Evolutionary conservation across 2,888 invertebrate genomes (phyloP).

Genomic region (Lycaena phlaeas): DNA sequence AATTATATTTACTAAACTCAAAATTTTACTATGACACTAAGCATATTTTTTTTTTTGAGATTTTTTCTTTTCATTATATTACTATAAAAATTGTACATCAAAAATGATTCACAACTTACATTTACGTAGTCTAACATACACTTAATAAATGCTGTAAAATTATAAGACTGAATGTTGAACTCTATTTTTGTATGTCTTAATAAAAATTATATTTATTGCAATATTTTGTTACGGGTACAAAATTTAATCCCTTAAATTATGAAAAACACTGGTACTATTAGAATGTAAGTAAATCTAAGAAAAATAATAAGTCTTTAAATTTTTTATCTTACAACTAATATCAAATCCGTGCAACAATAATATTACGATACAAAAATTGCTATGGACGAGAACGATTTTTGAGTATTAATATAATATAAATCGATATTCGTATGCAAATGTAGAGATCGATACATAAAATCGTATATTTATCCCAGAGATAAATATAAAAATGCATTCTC

Average conservation of each 20-base stretch:
- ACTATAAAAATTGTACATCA: constrained; percentile 14
- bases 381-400: constrained; percentile 16
- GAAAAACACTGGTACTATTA: constrained; percentile 21
- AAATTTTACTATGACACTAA: no score
- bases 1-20: constrained; percentile 8
- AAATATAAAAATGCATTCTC: constrained; percentile 24
- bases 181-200: not conserved
- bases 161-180: no score
- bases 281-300: constrained; percentile 28
- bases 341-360: constrained; percentile 58
- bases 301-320: constrained; percentile 65
- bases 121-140: constrained; percentile 6
- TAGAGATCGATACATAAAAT: constrained; percentile 6
- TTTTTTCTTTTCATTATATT: constrained; percentile 8
- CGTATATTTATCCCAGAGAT: not conserved
- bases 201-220: no score
- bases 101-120: constrained; percentile 1
- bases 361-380: constrained; percentile 22
- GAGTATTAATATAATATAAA: constrained; percentile 7
- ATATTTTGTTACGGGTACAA: no score
- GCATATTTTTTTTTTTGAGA: constrained; percentile 6
- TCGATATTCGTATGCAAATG: not conserved
- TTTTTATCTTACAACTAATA: constrained; percentile 38
- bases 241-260: no score
- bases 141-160: constrained; percentile 11